Conservation (phyloP, 1,140 invertebrate species). For the Nebria ingens region DNA sequence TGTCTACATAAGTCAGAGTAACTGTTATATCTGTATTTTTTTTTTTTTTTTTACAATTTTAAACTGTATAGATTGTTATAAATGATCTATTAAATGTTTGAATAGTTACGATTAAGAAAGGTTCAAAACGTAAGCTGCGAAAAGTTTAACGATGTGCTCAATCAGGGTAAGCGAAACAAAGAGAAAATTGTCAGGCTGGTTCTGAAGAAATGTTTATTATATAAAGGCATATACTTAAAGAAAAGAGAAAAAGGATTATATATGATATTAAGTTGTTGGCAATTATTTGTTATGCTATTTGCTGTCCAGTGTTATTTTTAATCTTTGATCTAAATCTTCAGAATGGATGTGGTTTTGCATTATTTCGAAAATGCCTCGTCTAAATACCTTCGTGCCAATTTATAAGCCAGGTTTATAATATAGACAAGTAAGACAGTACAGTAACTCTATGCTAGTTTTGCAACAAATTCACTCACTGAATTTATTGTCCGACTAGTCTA, state of each 20-base stretch:
- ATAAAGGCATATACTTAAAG: background rate
- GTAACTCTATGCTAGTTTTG: too few species aligned
- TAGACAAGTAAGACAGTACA: too few species aligned
- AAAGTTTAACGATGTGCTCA: too few species aligned
- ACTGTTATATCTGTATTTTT: background rate
- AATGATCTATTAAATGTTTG: background rate
- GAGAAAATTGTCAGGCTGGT: constrained; percentile 3
- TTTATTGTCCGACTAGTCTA: too few species aligned
- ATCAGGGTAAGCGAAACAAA: background rate
- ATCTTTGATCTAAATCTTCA: background rate
- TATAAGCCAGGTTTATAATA: too few species aligned
- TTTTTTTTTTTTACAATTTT: constrained; percentile 9
- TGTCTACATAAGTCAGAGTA: background rate
- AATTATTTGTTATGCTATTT: background rate
- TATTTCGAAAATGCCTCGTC: background rate
- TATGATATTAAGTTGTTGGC: background rate
- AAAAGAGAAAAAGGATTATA: constrained; percentile 1
- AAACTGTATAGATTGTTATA: constrained; percentile 6
- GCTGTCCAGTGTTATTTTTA: background rate
- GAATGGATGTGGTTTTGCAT: background rate
- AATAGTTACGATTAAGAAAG: background rate
- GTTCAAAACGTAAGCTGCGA: too few species aligned
- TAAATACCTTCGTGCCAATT: background rate
- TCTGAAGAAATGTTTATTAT: background rate
- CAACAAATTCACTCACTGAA: too few species aligned